These are phyloP conservation scores for Struthidea cinerea DNA, from an alignment of 2,113 vertebrate genomes.

Conservation along the genomic window DNA sequence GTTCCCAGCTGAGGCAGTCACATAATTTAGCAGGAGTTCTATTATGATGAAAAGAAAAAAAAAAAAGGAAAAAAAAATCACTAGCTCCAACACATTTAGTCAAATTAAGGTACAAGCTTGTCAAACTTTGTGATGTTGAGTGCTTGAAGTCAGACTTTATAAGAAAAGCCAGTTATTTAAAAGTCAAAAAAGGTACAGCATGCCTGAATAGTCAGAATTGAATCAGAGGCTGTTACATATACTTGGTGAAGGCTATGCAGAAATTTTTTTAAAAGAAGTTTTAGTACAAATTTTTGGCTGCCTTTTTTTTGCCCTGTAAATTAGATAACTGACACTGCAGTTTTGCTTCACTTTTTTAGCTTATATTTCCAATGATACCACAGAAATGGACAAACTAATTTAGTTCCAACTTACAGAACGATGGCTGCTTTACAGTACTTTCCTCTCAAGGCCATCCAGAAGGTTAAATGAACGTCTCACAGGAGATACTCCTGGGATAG, in stretches of 20 bases:
- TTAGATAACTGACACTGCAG: neutral
- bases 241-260: neutral
- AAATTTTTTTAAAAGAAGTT: neutral
- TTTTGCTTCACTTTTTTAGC: neutral
- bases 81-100: neutral
- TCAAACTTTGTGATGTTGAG: neutral
- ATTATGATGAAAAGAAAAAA: neutral
- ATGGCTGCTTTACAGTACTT: neutral
- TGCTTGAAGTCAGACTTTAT: neutral
- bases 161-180: neutral
- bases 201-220: neutral
- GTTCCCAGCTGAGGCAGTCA: neutral
- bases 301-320: neutral
- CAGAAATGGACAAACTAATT: neutral
- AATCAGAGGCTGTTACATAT: neutral
- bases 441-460: neutral
- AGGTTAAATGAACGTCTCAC: neutral
- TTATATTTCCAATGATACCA: neutral
- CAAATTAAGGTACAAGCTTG: conserved; percentile 12
- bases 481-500: fast-evolving
- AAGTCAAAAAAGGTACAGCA: neutral
- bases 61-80: neutral
- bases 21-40: neutral
- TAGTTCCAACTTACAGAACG: neutral
- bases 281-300: neutral